Evolutionary conservation across 2,113 vertebrate genomes (phyloP).

Genomic region (Sterrhoptilus dennistouni): DNA sequence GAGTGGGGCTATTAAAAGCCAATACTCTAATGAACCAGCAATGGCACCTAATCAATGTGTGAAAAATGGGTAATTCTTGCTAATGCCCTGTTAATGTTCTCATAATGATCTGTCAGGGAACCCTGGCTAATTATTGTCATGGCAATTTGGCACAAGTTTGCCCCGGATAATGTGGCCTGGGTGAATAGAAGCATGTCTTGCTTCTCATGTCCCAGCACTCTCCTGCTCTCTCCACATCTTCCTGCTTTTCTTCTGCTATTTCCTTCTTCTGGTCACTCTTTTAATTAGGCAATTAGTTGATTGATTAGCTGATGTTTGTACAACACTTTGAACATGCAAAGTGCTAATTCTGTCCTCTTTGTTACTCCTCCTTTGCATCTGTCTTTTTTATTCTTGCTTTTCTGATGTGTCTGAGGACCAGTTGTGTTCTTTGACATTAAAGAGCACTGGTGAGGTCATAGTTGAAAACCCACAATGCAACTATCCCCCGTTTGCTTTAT

Average conservation of each 20-base stretch:
- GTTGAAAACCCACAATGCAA: background rate
- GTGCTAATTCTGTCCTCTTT: slow-evolving; percentile 10
- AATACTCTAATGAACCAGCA: slow-evolving; percentile 72
- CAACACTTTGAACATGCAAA: slow-evolving; percentile 6
- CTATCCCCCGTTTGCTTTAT: background rate
- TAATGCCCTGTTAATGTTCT: slow-evolving; percentile 80
- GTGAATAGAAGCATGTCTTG: background rate
- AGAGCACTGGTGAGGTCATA: background rate
- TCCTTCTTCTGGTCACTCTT: background rate
- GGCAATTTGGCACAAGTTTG: slow-evolving; percentile 72
- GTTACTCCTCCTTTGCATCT: background rate
- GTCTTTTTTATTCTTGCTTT: background rate
- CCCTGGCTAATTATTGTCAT: slow-evolving; percentile 77
- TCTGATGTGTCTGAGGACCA: background rate
- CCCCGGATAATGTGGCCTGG: slow-evolving; percentile 35
- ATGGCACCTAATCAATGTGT: slow-evolving; percentile 80
- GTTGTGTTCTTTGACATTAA: background rate
- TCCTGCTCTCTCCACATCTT: background rate
- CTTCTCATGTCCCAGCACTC: background rate
- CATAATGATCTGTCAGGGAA: slow-evolving; percentile 79
- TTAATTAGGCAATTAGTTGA: slow-evolving; percentile 55
- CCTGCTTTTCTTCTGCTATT: background rate
- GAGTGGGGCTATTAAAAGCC: slow-evolving; percentile 70
- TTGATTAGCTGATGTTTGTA: slow-evolving; percentile 54
- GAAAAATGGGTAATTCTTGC: slow-evolving; percentile 79